Base-by-base conservation (phyloP, 1,140 invertebrate genomes). In the Dreissena polymorpha region DNA sequence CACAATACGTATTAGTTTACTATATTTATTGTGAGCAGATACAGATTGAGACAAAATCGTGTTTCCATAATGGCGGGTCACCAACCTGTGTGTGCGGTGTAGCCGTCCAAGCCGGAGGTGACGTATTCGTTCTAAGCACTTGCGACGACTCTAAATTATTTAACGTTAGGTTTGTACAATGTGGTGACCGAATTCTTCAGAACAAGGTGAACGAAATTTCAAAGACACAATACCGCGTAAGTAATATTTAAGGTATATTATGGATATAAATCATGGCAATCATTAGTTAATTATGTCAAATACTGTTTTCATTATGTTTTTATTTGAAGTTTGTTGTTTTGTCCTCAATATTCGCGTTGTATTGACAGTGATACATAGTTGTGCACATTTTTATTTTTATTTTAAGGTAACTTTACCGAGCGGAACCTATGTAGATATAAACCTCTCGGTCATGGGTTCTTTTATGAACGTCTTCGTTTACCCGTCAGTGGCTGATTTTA, bases 61-160 rank as follows among this genome's bases (percentile, higher is more conserved):
- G 69, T 23, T 51, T 25, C 12, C 23, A 12, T 12, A 53, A 53
- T n/a, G 55, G 50, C 18, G 50, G 49, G 29, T 39, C 39, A 39
- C 39, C 39, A 39, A 39, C 39, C 39, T 71, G 69, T 39, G 55
- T 21, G 12, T 71, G 69, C 55, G 69, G 69, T 14, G 69, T 71
- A 21, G 39, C 49, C 8, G 69, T 71, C 8, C 50, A 25, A 14
- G 69, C 49, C 18, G 69, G 69, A 16, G 55, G 69, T 39, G 69
- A 71, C 25, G 49, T 71, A 21, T 71, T 71, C 21, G 13, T 71
- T 51, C 8, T 71, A 21, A 53, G 55, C 69, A 71, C 12, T n/a
- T 71, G 69, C n/a, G 49, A 18, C 10, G 50, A 70, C 39, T 39
- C 8, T 39, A 51, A 51, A 0, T 18, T 18, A 51, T 51, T 49